Conservation (phyloP, 2,888 invertebrate species). For the Ophion ellenae region DNA sequence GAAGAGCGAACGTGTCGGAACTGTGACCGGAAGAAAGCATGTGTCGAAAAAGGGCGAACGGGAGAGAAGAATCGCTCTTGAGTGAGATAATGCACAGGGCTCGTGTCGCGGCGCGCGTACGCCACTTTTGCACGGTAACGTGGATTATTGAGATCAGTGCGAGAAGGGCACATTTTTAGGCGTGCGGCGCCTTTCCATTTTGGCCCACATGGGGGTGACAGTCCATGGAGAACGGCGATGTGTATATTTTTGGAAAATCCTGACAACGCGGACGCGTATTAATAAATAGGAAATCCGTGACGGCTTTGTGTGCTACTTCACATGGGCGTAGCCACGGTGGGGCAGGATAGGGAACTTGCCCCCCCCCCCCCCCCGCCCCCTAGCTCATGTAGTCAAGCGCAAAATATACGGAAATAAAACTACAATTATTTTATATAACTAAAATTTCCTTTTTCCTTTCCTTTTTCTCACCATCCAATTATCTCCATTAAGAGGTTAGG, state of each 20-base stretch:
- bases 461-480: too few relatives aligned
- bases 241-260: conserved; percentile 51
- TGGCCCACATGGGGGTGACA: conserved; percentile 1
- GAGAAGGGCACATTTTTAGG: conserved; percentile 44
- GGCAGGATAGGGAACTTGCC: too few relatives aligned
- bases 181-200: not conserved
- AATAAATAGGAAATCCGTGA: conserved; percentile 6
- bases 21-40: too few relatives aligned
- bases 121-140: conserved; percentile 68
- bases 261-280: conserved; percentile 44
- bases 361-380: too few relatives aligned
- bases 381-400: too few relatives aligned
- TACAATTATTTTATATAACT: too few relatives aligned
- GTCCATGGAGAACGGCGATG: conserved; percentile 10
- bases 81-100: not conserved
- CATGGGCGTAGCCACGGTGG: too few relatives aligned
- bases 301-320: not conserved
- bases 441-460: too few relatives aligned
- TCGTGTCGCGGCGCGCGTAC: conserved; percentile 53
- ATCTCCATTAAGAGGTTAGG: too few relatives aligned
- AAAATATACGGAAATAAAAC: too few relatives aligned
- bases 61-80: not conserved
- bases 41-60: too few relatives aligned
- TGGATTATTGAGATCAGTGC: conserved; percentile 75
- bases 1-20: too few relatives aligned